phyloP scores from a whole-genome alignment of 2,113 vertebrate species.

The Tenebrosternarchus preto region DNA sequence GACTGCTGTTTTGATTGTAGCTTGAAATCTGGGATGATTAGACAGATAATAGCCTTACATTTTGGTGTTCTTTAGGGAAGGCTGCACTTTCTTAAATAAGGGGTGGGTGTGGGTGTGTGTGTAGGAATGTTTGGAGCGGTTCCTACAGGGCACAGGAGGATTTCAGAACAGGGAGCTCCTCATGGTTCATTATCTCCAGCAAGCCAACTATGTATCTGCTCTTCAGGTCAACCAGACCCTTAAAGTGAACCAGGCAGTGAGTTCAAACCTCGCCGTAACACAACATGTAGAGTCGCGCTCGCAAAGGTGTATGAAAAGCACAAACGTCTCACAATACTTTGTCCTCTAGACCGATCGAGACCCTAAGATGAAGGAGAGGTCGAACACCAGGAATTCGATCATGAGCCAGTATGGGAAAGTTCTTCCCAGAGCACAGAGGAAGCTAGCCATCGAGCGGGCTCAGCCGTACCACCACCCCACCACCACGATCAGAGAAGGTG shows the following conservation, averaged over 20 bases:
- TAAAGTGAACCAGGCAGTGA: slow-evolving; percentile 80
- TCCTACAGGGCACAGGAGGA: slow-evolving; percentile 80
- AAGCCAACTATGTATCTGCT: slow-evolving; percentile 88
- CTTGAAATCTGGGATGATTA: too few relatives aligned
- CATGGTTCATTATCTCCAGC: slow-evolving; percentile 88
- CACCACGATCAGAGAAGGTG: slow-evolving; percentile 82
- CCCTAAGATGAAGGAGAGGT: slow-evolving; percentile 82
- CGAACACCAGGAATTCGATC: slow-evolving; percentile 85
- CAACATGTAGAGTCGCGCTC: too few relatives aligned
- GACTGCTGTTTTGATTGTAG: too few relatives aligned
- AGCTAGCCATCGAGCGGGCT: slow-evolving; percentile 83
- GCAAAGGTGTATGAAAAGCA: too few relatives aligned
- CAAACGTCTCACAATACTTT: neutral
- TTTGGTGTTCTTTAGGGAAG: too few relatives aligned
- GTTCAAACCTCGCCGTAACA: neutral
- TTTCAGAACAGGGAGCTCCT: slow-evolving; percentile 86
- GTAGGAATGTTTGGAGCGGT: slow-evolving; percentile 87
- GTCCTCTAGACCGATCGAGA: slow-evolving; percentile 81
- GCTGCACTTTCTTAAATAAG: neutral
- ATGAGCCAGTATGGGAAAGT: slow-evolving; percentile 87
- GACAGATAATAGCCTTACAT: too few relatives aligned
- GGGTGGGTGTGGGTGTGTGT: slow-evolving; percentile 42
- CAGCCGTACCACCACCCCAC: slow-evolving; percentile 83
- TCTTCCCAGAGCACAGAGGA: slow-evolving; percentile 87
- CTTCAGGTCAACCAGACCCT: slow-evolving; percentile 87